Conservation (phyloP, 2,113 vertebrate species). For the Poicephalus gulielmi region DNA sequence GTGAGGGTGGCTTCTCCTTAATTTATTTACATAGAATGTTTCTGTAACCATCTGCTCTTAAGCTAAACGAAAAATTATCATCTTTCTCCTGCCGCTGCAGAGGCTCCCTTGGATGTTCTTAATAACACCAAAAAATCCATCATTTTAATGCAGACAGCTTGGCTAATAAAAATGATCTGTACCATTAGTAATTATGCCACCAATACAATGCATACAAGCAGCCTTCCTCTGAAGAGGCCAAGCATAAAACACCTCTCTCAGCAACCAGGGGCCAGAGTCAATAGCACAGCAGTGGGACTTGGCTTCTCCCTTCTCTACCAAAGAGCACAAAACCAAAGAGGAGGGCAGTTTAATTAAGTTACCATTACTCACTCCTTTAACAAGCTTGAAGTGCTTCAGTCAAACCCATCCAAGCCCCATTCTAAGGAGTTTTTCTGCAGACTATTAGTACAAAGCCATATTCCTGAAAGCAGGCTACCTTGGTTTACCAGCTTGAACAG, state of each 20-base stretch:
- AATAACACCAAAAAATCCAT: slow-evolving; percentile 72
- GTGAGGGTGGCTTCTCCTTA: slow-evolving; percentile 42
- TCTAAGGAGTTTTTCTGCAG: not conserved
- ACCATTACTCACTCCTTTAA: not conserved
- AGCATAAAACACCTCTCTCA: slow-evolving; percentile 4
- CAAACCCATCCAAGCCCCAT: not conserved
- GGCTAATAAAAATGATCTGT: slow-evolving; percentile 81
- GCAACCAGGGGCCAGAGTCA: not conserved
- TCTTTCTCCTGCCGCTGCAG: slow-evolving; percentile 57
- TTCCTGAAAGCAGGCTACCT: not conserved
- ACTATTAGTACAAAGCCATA: not conserved
- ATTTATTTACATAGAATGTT: slow-evolving; percentile 73
- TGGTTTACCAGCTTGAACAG: not conserved
- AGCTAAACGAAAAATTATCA: slow-evolving; percentile 76
- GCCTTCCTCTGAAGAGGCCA: slow-evolving; percentile 4
- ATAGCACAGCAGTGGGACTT: not conserved
- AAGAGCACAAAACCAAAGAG: not conserved
- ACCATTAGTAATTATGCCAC: slow-evolving; percentile 73
- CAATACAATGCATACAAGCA: slow-evolving; percentile 69
- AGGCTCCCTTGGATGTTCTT: slow-evolving; percentile 72
- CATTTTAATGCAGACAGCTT: slow-evolving; percentile 78
- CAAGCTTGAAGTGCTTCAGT: not conserved
- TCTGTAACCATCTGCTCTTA: slow-evolving; percentile 77
- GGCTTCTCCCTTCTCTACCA: not conserved
- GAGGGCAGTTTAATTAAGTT: not conserved